Percentiles rank a stretch among this genome's conserved stretches.
phyloP scores from a whole-genome alignment of 2,888 invertebrate species.

The Drosophila yooni region DNA sequence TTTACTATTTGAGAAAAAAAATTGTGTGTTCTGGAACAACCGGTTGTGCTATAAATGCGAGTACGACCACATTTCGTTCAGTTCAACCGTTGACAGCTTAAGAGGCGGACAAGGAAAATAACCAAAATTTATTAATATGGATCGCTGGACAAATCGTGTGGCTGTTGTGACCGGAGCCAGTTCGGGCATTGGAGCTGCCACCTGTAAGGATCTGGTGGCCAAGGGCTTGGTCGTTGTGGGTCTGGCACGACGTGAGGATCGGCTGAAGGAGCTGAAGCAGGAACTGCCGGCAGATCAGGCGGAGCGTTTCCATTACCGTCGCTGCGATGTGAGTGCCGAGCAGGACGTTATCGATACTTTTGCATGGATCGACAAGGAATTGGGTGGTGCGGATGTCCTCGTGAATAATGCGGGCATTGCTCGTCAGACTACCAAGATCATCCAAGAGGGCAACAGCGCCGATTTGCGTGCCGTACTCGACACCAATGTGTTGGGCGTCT shows the following conservation, averaged over 20 bases:
- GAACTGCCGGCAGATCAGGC: constrained; percentile 58
- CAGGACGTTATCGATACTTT: constrained; percentile 86
- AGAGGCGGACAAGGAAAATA: not conserved
- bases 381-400: constrained; percentile 87
- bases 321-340: constrained; percentile 86
- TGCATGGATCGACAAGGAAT: constrained; percentile 84
- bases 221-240: constrained; percentile 87
- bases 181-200: constrained; percentile 87
- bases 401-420: constrained; percentile 86
- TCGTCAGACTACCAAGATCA: constrained; percentile 17
- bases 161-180: constrained; percentile 88
- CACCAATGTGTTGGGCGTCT: constrained; percentile 85
- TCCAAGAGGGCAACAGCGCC: constrained; percentile 56
- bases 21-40: too few relatives aligned
- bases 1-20: not conserved
- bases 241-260: constrained; percentile 86
- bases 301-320: constrained; percentile 81
- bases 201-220: constrained; percentile 84
- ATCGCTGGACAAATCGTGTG: constrained; percentile 87
- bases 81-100: constrained; percentile 1
- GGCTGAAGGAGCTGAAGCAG: constrained; percentile 78
- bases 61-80: not conserved
- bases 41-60: constrained; percentile 28
- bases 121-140: constrained; percentile 79
- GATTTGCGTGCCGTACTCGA: constrained; percentile 83